Evolutionary conservation across 2,888 invertebrate genomes (phyloP).

Genomic region (Psylliodes chrysocephalus): DNA sequence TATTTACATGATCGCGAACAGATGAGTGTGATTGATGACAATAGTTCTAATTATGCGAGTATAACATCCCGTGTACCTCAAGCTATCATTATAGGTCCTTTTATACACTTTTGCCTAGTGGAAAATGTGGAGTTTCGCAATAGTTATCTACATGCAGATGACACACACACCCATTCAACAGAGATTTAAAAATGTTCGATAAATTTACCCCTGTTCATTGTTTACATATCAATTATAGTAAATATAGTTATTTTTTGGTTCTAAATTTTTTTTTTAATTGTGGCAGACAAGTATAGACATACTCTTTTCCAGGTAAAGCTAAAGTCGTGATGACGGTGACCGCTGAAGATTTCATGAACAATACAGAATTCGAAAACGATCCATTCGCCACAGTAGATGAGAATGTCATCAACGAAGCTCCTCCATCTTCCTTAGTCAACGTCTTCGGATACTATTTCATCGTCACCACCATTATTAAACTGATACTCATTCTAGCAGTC

Average conservation of each 20-base stretch:
- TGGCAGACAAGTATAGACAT: not conserved
- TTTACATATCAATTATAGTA: too few relatives aligned
- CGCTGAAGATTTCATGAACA: conserved; percentile 17
- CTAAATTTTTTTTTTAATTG: not conserved
- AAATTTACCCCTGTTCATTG: too few relatives aligned
- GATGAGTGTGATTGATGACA: too few relatives aligned
- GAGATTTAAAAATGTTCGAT: too few relatives aligned
- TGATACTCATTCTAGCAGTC: conserved; percentile 23
- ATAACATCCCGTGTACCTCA: too few relatives aligned
- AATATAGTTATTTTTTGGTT: not conserved
- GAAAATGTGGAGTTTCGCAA: too few relatives aligned
- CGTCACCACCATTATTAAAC: conserved; percentile 14
- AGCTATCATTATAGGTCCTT: too few relatives aligned
- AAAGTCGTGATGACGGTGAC: not conserved
- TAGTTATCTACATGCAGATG: too few relatives aligned
- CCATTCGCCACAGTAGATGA: conserved; percentile 21
- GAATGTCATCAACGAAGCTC: not conserved
- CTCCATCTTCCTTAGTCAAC: not conserved
- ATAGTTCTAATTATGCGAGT: too few relatives aligned
- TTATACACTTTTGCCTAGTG: too few relatives aligned
- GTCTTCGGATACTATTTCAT: conserved; percentile 12
- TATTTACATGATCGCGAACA: too few relatives aligned
- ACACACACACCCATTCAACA: too few relatives aligned
- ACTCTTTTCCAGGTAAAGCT: not conserved
- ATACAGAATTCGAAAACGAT: conserved; percentile 31